Evolutionary conservation across 2,113 vertebrate genomes (phyloP), one percentile per base, ranked within the genome.

Genomic region (Grus americana): DNA sequence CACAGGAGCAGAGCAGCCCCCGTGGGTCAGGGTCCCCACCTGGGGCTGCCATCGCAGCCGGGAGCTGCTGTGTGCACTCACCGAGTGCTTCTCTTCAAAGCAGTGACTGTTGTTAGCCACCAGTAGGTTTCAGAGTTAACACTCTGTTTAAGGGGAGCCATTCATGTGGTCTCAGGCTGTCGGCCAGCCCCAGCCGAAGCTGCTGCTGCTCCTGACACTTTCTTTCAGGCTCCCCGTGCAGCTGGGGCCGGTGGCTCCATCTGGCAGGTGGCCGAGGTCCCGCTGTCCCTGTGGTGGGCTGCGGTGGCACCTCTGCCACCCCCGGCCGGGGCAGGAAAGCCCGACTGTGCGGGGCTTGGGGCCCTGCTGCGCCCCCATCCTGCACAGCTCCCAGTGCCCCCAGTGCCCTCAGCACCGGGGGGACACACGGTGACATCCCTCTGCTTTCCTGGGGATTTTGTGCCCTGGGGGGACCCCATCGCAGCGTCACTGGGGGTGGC

Each of bases 401-500:
- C 78, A 57, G n/a, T 36, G 40, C 10, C 29, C 52, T 30, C 50
- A 29, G 49, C n/a, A 47, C 1, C 1, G 29, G 11, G 34, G 18
- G 46, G 23, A 59, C 36, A 44, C 44, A 27, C 2, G 2, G n/a
- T 58, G 44, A 58, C 52, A 9, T 58, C 32, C 49, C 29, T 34
- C 49, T 40, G 57, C 75, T 44, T 36, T 15, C 54, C 55, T 21
- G 32, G 68, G 49, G 68, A 46, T 46, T 46, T 63, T 63, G 32
- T 63, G 20, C 49, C 30, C 38, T 0, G 1, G 6, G 6, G 49
- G 16, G 21, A 32, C 11, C n/a, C n/a, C 5, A 3, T 22, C 2
- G 3, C 4, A 2, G n/a, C 26, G 40, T 46, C 52, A 32, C 65
- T 10, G 5, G 20, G 0, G 5, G 27, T 12, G 20, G 24, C 14